Evolutionary conservation across 1,140 invertebrate genomes (phyloP).

Genomic region (Papilio dardanus): DNA sequence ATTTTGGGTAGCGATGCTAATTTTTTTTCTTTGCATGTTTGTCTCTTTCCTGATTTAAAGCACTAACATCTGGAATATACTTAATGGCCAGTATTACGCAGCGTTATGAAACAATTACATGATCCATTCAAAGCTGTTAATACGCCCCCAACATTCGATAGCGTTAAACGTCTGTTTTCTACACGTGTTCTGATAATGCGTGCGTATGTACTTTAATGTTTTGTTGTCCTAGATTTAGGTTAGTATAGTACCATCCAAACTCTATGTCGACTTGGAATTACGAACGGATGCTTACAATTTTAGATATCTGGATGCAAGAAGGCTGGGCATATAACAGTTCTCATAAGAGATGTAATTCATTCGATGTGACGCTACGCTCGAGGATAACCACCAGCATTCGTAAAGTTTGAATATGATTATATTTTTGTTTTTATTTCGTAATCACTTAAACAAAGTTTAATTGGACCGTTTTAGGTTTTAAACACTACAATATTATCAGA

Average conservation of each 20-base stretch:
- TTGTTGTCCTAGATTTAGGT: constrained; percentile 6
- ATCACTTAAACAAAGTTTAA: neutral
- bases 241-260: neutral
- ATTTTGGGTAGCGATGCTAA: no score
- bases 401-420: neutral
- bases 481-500: neutral
- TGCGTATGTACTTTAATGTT: neutral
- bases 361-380: neutral
- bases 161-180: constrained; percentile 16
- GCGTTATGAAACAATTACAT: constrained; percentile 10
- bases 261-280: no score
- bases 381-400: neutral
- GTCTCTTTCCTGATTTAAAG: neutral
- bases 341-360: neutral
- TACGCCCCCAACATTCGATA: constrained; percentile 36
- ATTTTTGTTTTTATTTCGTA: neutral
- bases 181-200: constrained; percentile 16
- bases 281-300: no score
- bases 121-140: constrained; percentile 21
- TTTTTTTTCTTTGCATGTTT: neutral
- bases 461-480: neutral
- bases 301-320: no score
- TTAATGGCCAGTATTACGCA: neutral
- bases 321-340: no score
- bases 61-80: neutral